Base-by-base conservation (phyloP, 2,888 invertebrate species). In the Lissonota sp. region DNA sequence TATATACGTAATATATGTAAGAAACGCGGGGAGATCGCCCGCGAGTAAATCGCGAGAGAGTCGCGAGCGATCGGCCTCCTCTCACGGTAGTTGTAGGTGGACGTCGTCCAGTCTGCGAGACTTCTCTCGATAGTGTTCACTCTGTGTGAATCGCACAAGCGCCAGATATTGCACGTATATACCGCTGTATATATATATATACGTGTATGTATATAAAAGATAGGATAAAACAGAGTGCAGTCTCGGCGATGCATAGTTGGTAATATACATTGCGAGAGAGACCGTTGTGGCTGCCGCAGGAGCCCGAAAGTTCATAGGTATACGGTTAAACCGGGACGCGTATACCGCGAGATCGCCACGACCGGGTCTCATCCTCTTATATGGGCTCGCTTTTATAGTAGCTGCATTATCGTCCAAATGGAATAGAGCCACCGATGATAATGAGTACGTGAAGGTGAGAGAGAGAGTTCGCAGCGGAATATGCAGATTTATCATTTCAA, bases 81-180 rank as follows among this genome's bases (percentile, higher is more conserved):
- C 81, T 81, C 81, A 78, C 81, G 81, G 78, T 78, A 78, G 78
- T 74, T 82, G 86, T 88, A 85, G 89, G 88, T 88, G 91, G 91
- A 91, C 91, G 88, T 83, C 90, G 91, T 91, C 91, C 91, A 91
- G 89, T 91, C 89, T 86, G 86, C 88, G 88, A 83, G 84, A 84
- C 26, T 83, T 84, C 84, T 84, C 84, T 78, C 86, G 64, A 71
- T 77, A 66, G 42, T 26, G 26, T 67, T 60, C 60, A 67, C 57
- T 49, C 63, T 44, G 55, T 69, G 76, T 58, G 49, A 75, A 72
- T 66, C 63, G 76, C 64, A 63, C 55, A 79, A 81, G 79, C 79
- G 73, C 80, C 76, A 64, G 57, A 60, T 44, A 44, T 6, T 10
- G 40, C 49, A 51, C 26, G 5, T n/a, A 6, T n/a, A 12, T 6